A percentile compares a stretch with the other conserved stretches of the same genome.
These are phyloP conservation scores for Drosophila neonasuta DNA, from an alignment of 2,888 invertebrate genomes.

Conservation along the genomic window DNA sequence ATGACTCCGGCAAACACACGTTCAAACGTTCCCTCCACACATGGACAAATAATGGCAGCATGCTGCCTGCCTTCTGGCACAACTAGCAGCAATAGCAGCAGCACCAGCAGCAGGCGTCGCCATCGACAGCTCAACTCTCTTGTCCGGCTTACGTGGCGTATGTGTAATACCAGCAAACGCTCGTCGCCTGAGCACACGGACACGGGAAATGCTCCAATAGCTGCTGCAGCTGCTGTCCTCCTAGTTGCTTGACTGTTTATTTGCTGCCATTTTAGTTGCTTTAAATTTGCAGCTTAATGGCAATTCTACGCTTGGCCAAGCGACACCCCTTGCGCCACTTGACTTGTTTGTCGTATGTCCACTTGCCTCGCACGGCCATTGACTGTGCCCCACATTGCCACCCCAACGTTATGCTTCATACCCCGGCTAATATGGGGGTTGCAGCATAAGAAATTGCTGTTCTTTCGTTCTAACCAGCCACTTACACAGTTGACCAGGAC, in stretches of 20 bases:
- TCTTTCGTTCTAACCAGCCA: conserved; percentile 19
- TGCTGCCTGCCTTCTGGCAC: neutral
- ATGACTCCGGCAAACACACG: conserved; percentile 50
- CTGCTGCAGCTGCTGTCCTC: conserved; percentile 10
- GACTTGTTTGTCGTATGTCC: conserved; percentile 57
- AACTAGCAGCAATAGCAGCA: neutral
- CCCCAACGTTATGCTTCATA: conserved; percentile 55
- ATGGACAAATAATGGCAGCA: neutral
- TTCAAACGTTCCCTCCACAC: conserved; percentile 1
- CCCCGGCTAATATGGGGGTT: conserved; percentile 47
- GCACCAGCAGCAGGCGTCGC: conserved; percentile 4
- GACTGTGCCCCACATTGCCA: conserved; percentile 20
- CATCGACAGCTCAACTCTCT: conserved; percentile 56
- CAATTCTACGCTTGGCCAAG: conserved; percentile 63
- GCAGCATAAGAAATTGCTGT: conserved; percentile 26
- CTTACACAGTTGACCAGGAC: conserved; percentile 2
- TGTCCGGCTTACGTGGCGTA: conserved; percentile 58
- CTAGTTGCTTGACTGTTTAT: conserved; percentile 54
- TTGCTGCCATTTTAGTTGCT: conserved; percentile 72
- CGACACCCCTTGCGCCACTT: conserved; percentile 42
- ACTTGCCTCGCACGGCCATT: conserved; percentile 23
- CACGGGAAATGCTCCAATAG: neutral
- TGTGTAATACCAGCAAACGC: conserved; percentile 46
- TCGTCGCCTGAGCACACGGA: conserved; percentile 7
- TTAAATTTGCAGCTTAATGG: conserved; percentile 76